A percentile compares a stretch with the other conserved stretches of the same genome.
phyloP scores from a whole-genome alignment of 2,113 vertebrate genomes.

The Oryzias celebensis region DNA sequence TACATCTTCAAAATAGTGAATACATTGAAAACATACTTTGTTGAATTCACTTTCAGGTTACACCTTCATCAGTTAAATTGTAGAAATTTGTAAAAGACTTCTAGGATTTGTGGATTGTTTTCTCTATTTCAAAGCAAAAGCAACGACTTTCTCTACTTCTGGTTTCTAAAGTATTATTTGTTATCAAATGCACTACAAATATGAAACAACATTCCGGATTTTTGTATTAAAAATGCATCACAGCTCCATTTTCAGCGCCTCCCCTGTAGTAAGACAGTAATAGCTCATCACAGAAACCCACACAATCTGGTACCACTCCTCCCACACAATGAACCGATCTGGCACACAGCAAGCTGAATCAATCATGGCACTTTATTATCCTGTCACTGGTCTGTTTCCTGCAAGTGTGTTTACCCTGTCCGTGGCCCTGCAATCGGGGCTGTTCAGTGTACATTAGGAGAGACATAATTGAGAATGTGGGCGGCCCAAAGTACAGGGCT shows the following conservation, averaged over 20 bases:
- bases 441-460: conserved; percentile 78
- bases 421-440: conserved; percentile 68
- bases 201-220: conserved; percentile 1
- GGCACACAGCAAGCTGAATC: conserved; percentile 72
- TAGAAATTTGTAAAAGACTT: too few species aligned
- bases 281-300: conserved; percentile 59
- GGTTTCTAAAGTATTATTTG: too few species aligned
- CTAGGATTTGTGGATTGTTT: too few species aligned
- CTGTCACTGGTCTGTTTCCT: conserved; percentile 78
- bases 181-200: too few species aligned
- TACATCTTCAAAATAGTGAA: too few species aligned
- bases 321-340: conserved; percentile 72
- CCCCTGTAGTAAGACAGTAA: conserved; percentile 39
- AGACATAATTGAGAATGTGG: conserved; percentile 77
- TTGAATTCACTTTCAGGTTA: too few species aligned
- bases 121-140: too few species aligned
- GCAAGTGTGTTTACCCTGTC: conserved; percentile 74
- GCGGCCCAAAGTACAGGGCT: conserved; percentile 73
- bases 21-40: too few species aligned
- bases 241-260: conserved; percentile 14
- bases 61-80: too few species aligned
- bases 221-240: conserved; percentile 36
- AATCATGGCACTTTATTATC: conserved; percentile 80
- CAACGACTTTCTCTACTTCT: too few species aligned
- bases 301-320: conserved; percentile 70